Evolutionary conservation across 1,140 invertebrate species (phyloP), one percentile per base, ranked within the genome.

Genomic region (Papilio helenus): DNA sequence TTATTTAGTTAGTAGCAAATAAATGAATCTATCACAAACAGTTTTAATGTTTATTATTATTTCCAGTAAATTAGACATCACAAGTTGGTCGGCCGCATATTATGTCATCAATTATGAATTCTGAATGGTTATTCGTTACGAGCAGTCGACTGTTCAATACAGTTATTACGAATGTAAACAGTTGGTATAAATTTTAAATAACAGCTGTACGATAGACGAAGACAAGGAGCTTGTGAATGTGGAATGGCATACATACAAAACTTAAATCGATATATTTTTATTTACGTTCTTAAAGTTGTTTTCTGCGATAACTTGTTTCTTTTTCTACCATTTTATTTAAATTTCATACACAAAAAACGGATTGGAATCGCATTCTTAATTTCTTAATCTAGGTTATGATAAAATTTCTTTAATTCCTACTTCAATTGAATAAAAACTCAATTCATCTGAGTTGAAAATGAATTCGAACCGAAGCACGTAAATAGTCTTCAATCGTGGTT

Each of bases 101-200:
- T 72, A 72, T 72, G 39, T 72, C 71, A 72, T 72, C 34, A 44
- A 20, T 72, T 72, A 72, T 72, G 71, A 10, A 72, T 20, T 39
- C 18, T 29, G 18, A 72, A n/a, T 72, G 34, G 71, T 72, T n/a
- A 72, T 39, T 20, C 18, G n/a, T 72, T 18, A 72, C 1, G 46
- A 16, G 29, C n/a, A 46, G 44, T 46, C 4, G 34, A 39, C 34
- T 10, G 68, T 39, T 68, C 61, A 68, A 72, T 72, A 39, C 29
- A 72, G 71, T 72, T 72, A 72, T 72, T 72, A 72, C 71, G 29
- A n/a, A 16, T 72, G 18, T 72, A 72, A 72, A 72, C 16, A 72
- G 71, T 55, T 55, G 20, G 20, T 55, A 7, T n/a, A 55, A 55
- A n/a, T n/a, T 55, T 20, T n/a, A 49, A 49, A 5, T 16, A 55